A percentile compares a stretch with the other conserved stretches of the same genome.
Conservation (phyloP, 2,888 invertebrate species). For the Hedychridium roseum region DNA sequence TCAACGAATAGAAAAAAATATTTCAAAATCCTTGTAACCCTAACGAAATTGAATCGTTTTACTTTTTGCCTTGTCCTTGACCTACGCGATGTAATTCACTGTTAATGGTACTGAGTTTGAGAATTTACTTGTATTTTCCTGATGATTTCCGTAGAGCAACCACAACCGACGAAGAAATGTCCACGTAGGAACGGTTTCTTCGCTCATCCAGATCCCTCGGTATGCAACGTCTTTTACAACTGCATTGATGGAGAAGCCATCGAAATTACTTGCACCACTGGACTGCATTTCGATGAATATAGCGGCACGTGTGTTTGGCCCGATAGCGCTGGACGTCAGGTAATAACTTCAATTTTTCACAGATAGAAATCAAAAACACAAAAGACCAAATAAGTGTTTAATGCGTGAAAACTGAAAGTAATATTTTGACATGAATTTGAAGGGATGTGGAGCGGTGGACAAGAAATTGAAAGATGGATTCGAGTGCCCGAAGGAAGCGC, state of each 20-base stretch:
- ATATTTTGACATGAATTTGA: too few relatives aligned
- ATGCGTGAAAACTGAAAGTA: too few relatives aligned
- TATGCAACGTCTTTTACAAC: slow-evolving; percentile 88
- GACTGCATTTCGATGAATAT: slow-evolving; percentile 89
- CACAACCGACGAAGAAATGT: slow-evolving; percentile 76
- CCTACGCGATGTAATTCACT: slow-evolving; percentile 18
- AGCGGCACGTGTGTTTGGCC: slow-evolving; percentile 93
- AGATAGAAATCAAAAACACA: slow-evolving; percentile 33
- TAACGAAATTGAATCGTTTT: too few relatives aligned
- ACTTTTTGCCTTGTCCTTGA: slow-evolving; percentile 21
- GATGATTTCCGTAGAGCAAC: slow-evolving; percentile 71
- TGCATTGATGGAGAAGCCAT: slow-evolving; percentile 86
- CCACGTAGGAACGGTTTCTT: slow-evolving; percentile 91
- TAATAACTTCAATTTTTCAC: slow-evolving; percentile 65
- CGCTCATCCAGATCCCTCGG: slow-evolving; percentile 82
- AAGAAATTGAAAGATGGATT: slow-evolving; percentile 82
- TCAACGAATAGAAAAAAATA: too few relatives aligned
- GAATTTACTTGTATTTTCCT: not conserved
- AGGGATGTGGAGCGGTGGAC: slow-evolving; percentile 58
- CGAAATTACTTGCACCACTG: slow-evolving; percentile 85
- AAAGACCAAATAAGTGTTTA: too few relatives aligned
- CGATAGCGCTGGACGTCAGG: slow-evolving; percentile 78
- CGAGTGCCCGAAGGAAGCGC: slow-evolving; percentile 78
- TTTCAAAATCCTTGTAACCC: too few relatives aligned
- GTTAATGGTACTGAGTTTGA: not conserved